These are phyloP conservation scores for Dallia pectoralis DNA, from an alignment of 2,797 vertebrate genomes.

Conservation along the genomic window DNA sequence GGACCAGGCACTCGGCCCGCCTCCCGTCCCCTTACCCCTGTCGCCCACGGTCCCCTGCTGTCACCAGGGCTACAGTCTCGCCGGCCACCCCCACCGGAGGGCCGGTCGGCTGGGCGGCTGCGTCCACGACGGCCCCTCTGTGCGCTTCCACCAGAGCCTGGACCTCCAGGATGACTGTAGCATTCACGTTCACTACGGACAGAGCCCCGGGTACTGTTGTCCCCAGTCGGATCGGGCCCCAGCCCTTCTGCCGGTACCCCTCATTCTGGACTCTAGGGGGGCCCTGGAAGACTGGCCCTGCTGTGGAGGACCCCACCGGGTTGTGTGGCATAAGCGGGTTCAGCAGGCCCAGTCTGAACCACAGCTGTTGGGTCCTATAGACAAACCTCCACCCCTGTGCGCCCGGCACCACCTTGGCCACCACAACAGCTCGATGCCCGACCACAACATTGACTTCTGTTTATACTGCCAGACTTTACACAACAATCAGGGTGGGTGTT, in stretches of 20 bases:
- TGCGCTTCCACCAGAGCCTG: conserved; percentile 78
- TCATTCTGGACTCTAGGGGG: conserved; percentile 76
- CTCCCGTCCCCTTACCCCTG: conserved; percentile 60
- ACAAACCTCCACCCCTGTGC: conserved; percentile 63
- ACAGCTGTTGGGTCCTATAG: conserved; percentile 68
- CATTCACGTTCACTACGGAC: conserved; percentile 73
- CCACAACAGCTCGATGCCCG: conserved; percentile 62
- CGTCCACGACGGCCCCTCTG: conserved; percentile 65
- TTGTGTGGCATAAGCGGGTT: conserved; percentile 83
- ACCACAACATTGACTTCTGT: conserved; percentile 69
- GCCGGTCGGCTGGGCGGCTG: conserved; percentile 73
- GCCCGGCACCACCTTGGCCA: conserved; percentile 53
- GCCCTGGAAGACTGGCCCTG: conserved; percentile 72
- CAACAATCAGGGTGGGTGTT: conserved; percentile 85
- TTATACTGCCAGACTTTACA: conserved; percentile 82
- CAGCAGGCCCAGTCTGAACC: conserved; percentile 75
- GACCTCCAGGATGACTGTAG: conserved; percentile 75
- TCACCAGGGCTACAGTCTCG: conserved; percentile 68
- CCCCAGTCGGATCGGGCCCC: conserved; percentile 74
- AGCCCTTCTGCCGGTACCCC: conserved; percentile 76
- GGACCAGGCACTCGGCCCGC: conserved; percentile 52
- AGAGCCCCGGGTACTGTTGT: conserved; percentile 74
- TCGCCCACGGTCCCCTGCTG: conserved; percentile 67
- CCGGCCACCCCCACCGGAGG: conserved; percentile 52
- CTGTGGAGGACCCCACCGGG: conserved; percentile 68